These are phyloP conservation scores for Phymorhynchus buccinoides DNA, from an alignment of 1,140 invertebrate species.

Conservation along the genomic window DNA sequence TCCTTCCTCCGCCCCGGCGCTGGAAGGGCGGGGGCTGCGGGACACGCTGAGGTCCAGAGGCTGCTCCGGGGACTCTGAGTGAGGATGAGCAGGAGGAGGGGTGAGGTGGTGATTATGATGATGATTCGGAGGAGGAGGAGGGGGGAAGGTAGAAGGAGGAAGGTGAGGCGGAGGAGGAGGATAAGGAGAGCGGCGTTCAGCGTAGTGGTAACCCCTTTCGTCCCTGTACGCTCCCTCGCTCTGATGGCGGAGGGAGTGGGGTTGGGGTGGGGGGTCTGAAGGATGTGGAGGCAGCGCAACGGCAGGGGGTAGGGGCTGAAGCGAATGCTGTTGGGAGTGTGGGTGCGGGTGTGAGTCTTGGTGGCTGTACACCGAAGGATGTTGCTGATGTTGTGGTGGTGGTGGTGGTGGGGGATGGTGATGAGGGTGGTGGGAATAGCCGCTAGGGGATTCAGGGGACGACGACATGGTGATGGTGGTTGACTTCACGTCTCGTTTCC, in stretches of 20 bases:
- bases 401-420: not conserved
- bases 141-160: not conserved
- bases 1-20: not conserved
- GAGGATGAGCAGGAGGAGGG: not conserved
- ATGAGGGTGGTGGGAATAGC: not conserved
- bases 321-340: not conserved
- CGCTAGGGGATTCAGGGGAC: not conserved
- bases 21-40: conserved; percentile 13
- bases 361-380: not conserved
- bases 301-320: not conserved
- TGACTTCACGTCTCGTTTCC: too few species aligned
- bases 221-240: not conserved
- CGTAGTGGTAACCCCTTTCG: not conserved
- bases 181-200: not conserved
- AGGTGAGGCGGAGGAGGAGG: not conserved
- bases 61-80: not conserved
- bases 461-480: not conserved
- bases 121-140: not conserved
- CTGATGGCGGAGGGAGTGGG: not conserved
- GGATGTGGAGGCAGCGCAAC: not conserved
- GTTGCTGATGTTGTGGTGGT: not conserved
- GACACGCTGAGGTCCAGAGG: conserved; percentile 14
- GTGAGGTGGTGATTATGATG: not conserved
- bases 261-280: not conserved
- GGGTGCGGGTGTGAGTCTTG: not conserved